Evolutionary conservation across 2,113 vertebrate genomes (phyloP).

Genomic region (Tringa solitaria): DNA sequence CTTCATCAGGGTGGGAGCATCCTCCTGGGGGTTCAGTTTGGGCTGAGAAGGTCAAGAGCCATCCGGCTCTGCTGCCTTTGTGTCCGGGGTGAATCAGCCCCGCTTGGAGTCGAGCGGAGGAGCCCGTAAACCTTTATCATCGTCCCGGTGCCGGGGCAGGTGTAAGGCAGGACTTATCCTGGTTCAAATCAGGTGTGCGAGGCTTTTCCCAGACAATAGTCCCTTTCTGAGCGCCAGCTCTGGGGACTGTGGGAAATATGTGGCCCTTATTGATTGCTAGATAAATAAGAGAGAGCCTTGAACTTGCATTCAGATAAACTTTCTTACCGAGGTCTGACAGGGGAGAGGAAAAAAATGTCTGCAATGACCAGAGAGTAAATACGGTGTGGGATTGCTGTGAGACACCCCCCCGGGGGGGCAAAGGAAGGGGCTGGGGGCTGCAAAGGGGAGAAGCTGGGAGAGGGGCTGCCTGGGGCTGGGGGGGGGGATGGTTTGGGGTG

Average conservation of each 20-base stretch:
- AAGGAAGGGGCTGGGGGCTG: background rate
- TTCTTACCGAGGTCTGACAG: slow-evolving; percentile 1
- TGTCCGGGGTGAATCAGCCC: background rate
- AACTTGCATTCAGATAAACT: slow-evolving; percentile 74
- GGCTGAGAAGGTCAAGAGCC: background rate
- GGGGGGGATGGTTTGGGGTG: background rate
- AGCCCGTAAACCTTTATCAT: background rate
- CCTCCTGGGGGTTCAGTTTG: background rate
- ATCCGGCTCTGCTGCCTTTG: background rate
- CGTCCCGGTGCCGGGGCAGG: background rate
- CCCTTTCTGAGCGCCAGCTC: slow-evolving; percentile 55
- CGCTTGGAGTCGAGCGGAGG: background rate
- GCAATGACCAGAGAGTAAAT: slow-evolving; percentile 44
- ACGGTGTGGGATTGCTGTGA: background rate
- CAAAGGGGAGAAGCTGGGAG: background rate
- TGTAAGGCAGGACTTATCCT: background rate
- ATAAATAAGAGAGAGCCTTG: slow-evolving; percentile 77
- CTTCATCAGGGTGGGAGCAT: background rate
- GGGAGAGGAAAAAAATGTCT: slow-evolving; percentile 50
- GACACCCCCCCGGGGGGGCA: background rate
- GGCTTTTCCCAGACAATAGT: slow-evolving; percentile 62
- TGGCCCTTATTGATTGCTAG: slow-evolving; percentile 77
- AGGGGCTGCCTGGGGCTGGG: rapidly evolving
- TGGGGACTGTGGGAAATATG: slow-evolving; percentile 75
- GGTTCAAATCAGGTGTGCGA: slow-evolving; percentile 12